phyloP scores from a whole-genome alignment of 2,797 vertebrate species.

The Betta splendens region DNA sequence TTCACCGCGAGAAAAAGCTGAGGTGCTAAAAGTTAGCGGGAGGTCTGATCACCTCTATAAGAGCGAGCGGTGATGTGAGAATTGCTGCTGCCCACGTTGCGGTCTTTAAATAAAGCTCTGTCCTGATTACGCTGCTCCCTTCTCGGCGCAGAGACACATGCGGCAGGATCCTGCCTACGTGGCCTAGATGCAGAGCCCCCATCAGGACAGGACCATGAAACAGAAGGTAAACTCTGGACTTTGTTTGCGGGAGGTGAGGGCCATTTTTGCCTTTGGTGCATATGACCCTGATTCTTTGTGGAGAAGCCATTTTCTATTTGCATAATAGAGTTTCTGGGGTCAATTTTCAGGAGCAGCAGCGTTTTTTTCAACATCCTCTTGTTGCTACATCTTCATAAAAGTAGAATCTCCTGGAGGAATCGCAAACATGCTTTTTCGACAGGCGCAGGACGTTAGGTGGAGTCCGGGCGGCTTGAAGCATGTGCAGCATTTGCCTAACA shows the following conservation, averaged over 20 bases:
- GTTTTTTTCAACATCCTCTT: too few relatives aligned
- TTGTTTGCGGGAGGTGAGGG: too few relatives aligned
- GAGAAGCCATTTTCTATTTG: too few relatives aligned
- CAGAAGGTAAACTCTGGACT: too few relatives aligned
- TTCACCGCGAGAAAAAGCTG: slow-evolving; percentile 52
- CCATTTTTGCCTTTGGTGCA: too few relatives aligned
- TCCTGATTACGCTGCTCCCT: slow-evolving; percentile 78
- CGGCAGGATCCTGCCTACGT: slow-evolving; percentile 58
- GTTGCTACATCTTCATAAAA: background rate
- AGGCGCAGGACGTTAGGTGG: slow-evolving; percentile 30
- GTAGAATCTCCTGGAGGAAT: background rate
- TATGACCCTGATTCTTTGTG: too few relatives aligned
- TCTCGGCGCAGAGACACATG: slow-evolving; percentile 50
- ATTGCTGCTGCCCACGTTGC: slow-evolving; percentile 73
- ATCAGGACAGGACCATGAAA: too few relatives aligned
- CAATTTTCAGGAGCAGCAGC: too few relatives aligned
- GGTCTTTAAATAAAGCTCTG: slow-evolving; percentile 85
- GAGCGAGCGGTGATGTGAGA: slow-evolving; percentile 72
- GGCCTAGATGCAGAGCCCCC: slow-evolving; percentile 68
- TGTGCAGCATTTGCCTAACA: slow-evolving; percentile 80
- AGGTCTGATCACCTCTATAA: slow-evolving; percentile 71
- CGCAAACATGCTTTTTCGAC: background rate
- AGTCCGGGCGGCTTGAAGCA: slow-evolving; percentile 36
- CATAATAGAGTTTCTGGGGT: too few relatives aligned
- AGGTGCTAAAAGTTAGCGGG: slow-evolving; percentile 71